phyloP scores from a whole-genome alignment of 2,888 invertebrate genomes.

The Elegia similella region DNA sequence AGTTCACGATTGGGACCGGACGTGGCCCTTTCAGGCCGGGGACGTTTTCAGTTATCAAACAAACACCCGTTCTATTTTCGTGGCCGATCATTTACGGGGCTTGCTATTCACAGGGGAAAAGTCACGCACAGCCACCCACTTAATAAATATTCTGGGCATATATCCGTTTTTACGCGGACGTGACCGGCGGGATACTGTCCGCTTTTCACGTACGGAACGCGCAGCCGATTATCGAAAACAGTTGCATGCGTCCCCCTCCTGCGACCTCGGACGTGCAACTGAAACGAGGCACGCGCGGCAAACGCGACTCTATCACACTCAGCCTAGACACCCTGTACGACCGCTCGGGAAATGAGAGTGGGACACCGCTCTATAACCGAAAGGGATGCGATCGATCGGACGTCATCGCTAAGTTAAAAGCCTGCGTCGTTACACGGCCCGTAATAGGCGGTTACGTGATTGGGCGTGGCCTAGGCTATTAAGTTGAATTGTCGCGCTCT shows the following conservation, averaged over 20 bases:
- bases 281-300: conserved; percentile 75
- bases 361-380: conserved; percentile 52
- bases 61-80: conserved; percentile 68
- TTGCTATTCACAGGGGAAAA: conserved; percentile 77
- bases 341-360: conserved; percentile 56
- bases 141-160: conserved; percentile 84
- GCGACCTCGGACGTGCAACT: conserved; percentile 79
- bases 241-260: conserved; percentile 80
- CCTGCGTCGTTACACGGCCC: conserved; percentile 79
- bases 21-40: conserved; percentile 37
- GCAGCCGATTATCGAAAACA: conserved; percentile 81
- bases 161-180: conserved; percentile 82
- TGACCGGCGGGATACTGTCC: conserved; percentile 77
- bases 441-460: conserved; percentile 82
- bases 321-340: conserved; percentile 57
- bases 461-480: conserved; percentile 79
- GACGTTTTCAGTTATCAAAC: conserved; percentile 70
- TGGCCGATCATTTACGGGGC: conserved; percentile 68
- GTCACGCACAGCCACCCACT: conserved; percentile 81
- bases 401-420: conserved; percentile 77
- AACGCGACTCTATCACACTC: conserved; percentile 78
- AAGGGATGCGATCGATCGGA: conserved; percentile 63
- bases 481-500: conserved; percentile 79
- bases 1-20: conserved; percentile 33
- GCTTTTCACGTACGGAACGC: conserved; percentile 81